Evolutionary conservation across 1,140 invertebrate genomes (phyloP).

Genomic region (Tetramorium alpestre): DNA sequence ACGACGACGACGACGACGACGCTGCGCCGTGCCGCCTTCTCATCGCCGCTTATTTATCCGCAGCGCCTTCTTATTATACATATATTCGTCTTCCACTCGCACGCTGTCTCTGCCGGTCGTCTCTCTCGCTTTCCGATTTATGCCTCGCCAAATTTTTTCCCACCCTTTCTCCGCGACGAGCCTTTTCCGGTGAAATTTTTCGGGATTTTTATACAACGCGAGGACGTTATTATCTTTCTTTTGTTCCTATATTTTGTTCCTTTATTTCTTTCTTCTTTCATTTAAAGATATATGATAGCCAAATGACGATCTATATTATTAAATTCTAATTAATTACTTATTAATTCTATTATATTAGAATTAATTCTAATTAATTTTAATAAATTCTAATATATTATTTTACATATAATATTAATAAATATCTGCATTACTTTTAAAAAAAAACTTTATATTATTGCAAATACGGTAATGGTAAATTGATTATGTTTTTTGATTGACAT

Average conservation of each 20-base stretch:
- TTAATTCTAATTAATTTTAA: no score
- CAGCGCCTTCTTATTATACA: background rate
- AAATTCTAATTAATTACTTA: no score
- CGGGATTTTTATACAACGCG: background rate
- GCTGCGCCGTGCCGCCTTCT: background rate
- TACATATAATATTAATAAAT: no score
- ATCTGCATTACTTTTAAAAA: no score
- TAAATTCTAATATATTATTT: no score
- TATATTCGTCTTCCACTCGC: slow-evolving; percentile 22
- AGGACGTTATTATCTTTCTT: background rate
- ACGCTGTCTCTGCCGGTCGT: slow-evolving; percentile 18
- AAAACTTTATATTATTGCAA: no score
- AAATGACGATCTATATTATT: no score
- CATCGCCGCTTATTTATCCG: slow-evolving; percentile 30
- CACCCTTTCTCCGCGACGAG: background rate
- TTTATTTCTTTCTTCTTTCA: background rate
- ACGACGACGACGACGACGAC: background rate
- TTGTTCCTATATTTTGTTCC: background rate
- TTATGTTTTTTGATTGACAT: no score
- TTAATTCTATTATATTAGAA: no score
- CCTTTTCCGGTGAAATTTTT: slow-evolving; percentile 22
- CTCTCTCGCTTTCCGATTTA: slow-evolving; percentile 5
- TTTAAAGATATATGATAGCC: background rate
- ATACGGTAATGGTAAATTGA: no score
- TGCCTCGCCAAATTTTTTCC: background rate